These are phyloP conservation scores for Dicyrtomina minuta DNA, from an alignment of 2,888 invertebrate species.

Conservation along the genomic window DNA sequence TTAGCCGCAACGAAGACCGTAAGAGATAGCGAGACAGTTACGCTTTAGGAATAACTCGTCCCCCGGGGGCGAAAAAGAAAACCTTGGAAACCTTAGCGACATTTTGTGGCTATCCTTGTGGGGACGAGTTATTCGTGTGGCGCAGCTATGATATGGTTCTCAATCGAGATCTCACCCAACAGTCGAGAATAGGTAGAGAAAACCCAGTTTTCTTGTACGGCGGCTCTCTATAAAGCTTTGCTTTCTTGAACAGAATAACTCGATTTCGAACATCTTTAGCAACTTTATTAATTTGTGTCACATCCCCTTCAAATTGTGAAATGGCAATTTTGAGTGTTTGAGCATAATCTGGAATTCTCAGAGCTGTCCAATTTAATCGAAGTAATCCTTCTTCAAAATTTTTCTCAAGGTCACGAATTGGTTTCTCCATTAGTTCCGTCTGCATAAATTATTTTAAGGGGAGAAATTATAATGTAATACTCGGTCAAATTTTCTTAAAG, in stretches of 20 bases:
- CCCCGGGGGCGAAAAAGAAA: too few species aligned
- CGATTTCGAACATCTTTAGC: slow-evolving; percentile 59
- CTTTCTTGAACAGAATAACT: slow-evolving; percentile 58
- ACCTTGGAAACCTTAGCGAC: too few species aligned
- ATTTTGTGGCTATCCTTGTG: too few species aligned
- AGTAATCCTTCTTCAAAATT: slow-evolving; percentile 77
- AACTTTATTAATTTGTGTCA: slow-evolving; percentile 57
- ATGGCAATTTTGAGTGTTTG: slow-evolving; percentile 33
- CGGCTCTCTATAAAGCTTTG: slow-evolving; percentile 50
- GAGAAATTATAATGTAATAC: slow-evolving; percentile 57
- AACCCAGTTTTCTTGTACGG: slow-evolving; percentile 42
- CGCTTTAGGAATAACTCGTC: too few species aligned
- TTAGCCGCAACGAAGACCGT: background rate
- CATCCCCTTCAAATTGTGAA: slow-evolving; percentile 46
- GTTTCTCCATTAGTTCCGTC: slow-evolving; percentile 71
- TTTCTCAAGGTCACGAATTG: slow-evolving; percentile 69
- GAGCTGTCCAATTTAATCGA: slow-evolving; percentile 81
- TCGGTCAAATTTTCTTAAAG: background rate
- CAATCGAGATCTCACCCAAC: slow-evolving; percentile 49
- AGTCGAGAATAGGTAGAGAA: slow-evolving; percentile 43
- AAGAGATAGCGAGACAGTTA: too few species aligned
- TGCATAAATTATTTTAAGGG: slow-evolving; percentile 59
- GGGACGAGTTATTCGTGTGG: too few species aligned
- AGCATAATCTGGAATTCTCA: slow-evolving; percentile 74
- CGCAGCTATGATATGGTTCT: too few species aligned